These are phyloP conservation scores for Sebastes goodei DNA, from an alignment of 2,797 vertebrate genomes.

Conservation along the genomic window DNA sequence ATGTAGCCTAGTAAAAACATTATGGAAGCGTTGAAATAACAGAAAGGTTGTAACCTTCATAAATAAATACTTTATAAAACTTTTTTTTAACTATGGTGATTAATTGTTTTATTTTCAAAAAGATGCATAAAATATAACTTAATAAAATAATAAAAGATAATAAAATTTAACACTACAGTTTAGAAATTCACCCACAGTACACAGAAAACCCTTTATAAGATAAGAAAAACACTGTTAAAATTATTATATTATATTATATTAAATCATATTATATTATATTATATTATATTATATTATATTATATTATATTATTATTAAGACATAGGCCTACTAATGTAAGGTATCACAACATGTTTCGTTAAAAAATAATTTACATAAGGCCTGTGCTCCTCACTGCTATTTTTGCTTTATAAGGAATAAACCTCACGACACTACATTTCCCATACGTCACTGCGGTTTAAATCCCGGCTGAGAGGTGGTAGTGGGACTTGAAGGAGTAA, in stretches of 20 bases:
- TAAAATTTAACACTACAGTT: not conserved
- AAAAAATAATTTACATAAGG: rapidly evolving
- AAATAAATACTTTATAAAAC: not conserved
- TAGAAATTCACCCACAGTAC: too few relatives aligned
- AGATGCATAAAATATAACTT: not conserved
- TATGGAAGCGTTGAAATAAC: not conserved
- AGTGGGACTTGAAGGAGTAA: conserved; percentile 65
- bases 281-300: too few relatives aligned
- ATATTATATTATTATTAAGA: not conserved
- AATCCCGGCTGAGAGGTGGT: conserved; percentile 18
- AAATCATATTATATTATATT: too few relatives aligned
- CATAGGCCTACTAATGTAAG: not conserved
- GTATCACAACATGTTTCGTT: not conserved
- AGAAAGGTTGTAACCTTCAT: not conserved
- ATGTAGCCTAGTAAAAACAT: not conserved
- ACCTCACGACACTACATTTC: conserved; percentile 54
- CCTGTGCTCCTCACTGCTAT: not conserved
- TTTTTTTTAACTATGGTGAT: not conserved
- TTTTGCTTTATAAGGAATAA: not conserved
- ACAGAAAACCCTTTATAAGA: not conserved
- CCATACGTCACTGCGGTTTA: conserved; percentile 51
- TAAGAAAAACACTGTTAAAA: not conserved
- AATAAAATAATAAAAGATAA: not conserved
- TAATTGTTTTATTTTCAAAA: not conserved
- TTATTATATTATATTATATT: too few relatives aligned